phyloP scores from a whole-genome alignment of 2,888 invertebrate species.

The Sepioteuthis lessoniana region DNA sequence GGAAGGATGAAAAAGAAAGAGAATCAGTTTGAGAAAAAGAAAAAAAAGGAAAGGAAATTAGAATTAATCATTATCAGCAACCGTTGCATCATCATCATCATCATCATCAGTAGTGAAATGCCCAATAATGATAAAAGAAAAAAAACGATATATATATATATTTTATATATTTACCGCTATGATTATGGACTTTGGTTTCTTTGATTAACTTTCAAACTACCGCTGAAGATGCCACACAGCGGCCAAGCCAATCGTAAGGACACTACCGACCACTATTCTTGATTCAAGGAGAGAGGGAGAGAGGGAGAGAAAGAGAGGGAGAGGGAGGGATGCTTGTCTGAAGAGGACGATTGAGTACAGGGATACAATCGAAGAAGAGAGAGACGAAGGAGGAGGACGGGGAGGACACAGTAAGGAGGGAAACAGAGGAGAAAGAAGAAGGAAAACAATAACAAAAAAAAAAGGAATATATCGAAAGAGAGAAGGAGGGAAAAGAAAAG shows the following conservation, averaged over 20 bases:
- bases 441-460: background rate
- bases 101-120: no score
- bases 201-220: background rate
- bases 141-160: no score
- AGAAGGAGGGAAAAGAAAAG: background rate
- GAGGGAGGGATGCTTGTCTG: background rate
- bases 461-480: background rate
- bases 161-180: background rate
- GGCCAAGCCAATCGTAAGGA: background rate
- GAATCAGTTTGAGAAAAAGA: no score
- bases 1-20: no score
- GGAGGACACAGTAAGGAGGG: background rate
- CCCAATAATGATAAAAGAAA: no score
- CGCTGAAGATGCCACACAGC: background rate
- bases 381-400: background rate
- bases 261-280: background rate
- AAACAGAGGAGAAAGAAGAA: background rate
- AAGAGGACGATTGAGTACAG: background rate
- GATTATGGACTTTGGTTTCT: background rate
- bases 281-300: background rate
- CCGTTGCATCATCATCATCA: no score
- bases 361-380: background rate
- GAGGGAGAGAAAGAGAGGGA: background rate
- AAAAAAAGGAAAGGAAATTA: no score
- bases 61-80: no score